Base-by-base conservation (phyloP, 1,140 invertebrate species). In the Hyles vespertilio region DNA sequence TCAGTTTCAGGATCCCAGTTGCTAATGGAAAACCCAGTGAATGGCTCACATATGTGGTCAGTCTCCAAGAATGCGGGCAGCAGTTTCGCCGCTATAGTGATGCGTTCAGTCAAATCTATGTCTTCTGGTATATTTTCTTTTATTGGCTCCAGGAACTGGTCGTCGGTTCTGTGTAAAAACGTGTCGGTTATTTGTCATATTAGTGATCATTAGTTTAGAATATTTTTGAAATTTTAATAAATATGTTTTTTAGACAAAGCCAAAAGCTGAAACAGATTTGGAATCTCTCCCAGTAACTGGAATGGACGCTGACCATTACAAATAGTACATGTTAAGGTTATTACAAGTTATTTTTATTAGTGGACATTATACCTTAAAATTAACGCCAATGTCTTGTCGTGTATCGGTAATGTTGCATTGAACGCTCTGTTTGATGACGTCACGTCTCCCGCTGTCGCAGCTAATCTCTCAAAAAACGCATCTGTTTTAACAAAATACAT, bases 1-100 rank as follows among this genome's bases (percentile, higher is more conserved):
- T 90, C 89, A 32, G 85, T 85, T n/a, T 91, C 87, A 0, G 90
- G 90, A 70, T 91, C 83, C 90, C 90, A 91, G 60, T 88, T 83
- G 62, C 74, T 88, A 11, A 91, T 85, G 56, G 84, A 87, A 63
- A 91, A 91, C 0, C 84, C 86, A 55, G 82, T 77, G 53, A 91
- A 91, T 1, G 89, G 86, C 61, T 81, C 87, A 64, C 88, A 89
- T 9, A 90, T 81, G 9, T 79, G 76, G 55, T 89, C 84, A 8
- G 56, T 61, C n/a, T 70, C 74, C 40, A 50, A 65, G 51, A 89
- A 83, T 0, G 69, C 65, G 7, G 80, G 77, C 34, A 87, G 54
- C 12, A 88, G 53, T 33, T 81, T 83, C 5, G 58, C 40, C 48
- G 70, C 45, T 64, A 76, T 61, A 61, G 61, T 85, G 61, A 69